Base-by-base conservation (phyloP, 2,888 invertebrate species). In the Ypsolopha sequella region DNA sequence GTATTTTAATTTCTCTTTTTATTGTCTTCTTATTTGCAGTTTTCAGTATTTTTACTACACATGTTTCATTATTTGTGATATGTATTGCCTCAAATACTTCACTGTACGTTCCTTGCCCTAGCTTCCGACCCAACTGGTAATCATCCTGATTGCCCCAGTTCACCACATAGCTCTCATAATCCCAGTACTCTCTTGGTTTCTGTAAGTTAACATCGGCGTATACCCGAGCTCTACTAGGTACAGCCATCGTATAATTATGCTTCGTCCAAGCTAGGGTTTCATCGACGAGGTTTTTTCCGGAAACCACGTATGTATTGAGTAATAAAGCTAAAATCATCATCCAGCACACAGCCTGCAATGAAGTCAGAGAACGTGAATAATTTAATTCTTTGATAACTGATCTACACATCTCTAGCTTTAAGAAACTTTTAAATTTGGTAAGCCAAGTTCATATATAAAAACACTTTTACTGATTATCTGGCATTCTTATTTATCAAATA, bases 1-100 rank as follows among this genome's bases (percentile, higher is more conserved):
- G 91, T 87, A 99, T 99, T 90, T 99, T 99, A 73, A 99, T 99
- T 90, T 99, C 99, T 81, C 99, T 91, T 92, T 99, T 99, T 66
- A 99, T 99, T 91, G 99, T 99, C 95, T 99, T 99, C 95, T 99
- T 99, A 90, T 99, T 99, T 53, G 99, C 99, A 71, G 99, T 92
- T 90, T 95, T 97, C 81, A 97, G 91, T 91, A 98, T 98, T 94
- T 99, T 99, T 70, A 99, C 98, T 88, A 99, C 99, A 91, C 98
- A 98, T 88, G 99, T 99, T 84, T 98, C 98, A 89, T 96, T 97
- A 88, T 94, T 97, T 84, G 95, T 95, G 78, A 98, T 92, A 90
- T 99, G 98, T 87, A 98, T 94, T 76, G 98, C 99, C 90, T 99
- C 99, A 80, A 99, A 99, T 65, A 99, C 99, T 92, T 99, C 99